Percentiles rank a stretch among this genome's conserved stretches.
Conservation (phyloP, 2,888 invertebrate species). For the Copidosoma aretas region DNA sequence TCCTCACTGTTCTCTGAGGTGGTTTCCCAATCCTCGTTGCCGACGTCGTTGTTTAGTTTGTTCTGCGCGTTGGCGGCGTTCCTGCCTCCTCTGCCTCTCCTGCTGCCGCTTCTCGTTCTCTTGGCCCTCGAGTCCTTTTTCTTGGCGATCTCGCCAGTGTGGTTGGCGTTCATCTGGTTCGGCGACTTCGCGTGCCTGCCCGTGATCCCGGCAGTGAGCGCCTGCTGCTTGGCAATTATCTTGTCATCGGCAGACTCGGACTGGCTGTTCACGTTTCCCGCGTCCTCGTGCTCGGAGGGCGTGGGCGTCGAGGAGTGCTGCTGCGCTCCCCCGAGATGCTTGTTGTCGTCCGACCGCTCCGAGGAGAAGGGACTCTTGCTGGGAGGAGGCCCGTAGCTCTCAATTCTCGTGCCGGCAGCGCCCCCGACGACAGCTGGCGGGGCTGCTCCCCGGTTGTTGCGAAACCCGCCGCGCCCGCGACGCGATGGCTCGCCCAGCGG, state of each 20-base stretch:
- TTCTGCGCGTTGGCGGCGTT: slow-evolving; percentile 22
- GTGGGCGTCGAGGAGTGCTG: slow-evolving; percentile 42
- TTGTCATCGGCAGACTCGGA: slow-evolving; percentile 68
- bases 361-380: slow-evolving; percentile 76
- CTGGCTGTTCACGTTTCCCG: slow-evolving; percentile 50
- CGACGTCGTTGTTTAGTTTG: slow-evolving; percentile 51
- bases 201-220: slow-evolving; percentile 72
- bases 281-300: slow-evolving; percentile 52
- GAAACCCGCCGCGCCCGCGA: slow-evolving; percentile 75
- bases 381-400: slow-evolving; percentile 82
- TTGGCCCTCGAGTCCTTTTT: slow-evolving; percentile 53
- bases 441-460: slow-evolving; percentile 43
- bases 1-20: slow-evolving; percentile 82
- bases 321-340: slow-evolving; percentile 56
- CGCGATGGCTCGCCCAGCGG: slow-evolving; percentile 89
- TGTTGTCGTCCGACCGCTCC: slow-evolving; percentile 63
- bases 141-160: neutral
- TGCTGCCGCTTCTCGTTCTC: slow-evolving; percentile 57
- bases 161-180: slow-evolving; percentile 44
- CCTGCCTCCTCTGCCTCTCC: slow-evolving; percentile 47
- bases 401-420: slow-evolving; percentile 69
- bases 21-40: slow-evolving; percentile 79
- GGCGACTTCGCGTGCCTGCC: slow-evolving; percentile 62
- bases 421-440: slow-evolving; percentile 58
- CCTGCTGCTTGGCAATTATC: slow-evolving; percentile 72